Base-by-base conservation (phyloP, 2,888 invertebrate genomes). In the Nymphalis c-album region DNA sequence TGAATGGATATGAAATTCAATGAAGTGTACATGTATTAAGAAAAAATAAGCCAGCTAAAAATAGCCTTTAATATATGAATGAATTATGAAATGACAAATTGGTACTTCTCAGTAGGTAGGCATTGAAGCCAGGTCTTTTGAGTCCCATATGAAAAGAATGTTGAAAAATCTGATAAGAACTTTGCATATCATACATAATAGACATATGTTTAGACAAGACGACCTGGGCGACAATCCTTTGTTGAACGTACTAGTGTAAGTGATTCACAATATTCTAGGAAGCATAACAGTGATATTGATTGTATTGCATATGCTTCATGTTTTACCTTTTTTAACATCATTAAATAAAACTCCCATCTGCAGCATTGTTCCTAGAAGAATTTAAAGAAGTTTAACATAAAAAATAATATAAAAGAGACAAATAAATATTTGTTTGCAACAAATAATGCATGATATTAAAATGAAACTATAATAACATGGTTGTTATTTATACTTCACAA, bases 261-360 rank as follows among this genome's bases (percentile, higher is more conserved):
- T 57, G 13, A 13, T 57, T 40, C 10, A 57, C 18, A 40, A 57
- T 57, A 40, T 57, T 57, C 35, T 57, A 57, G 13, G 18, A 57
- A 57, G 40, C 18, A n/a, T 57, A 35, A 35, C 35, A 57, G 40
- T 31, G 26, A 7, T 6, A 53, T 18, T 13, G 35, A 40, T 51
- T 20, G 2, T 13, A 48, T 26, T 20, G 40, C 18, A 18, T 50
- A 7, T 20, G 50, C 40, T 40, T 40, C 40, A 0, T 7, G 26
- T 59, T 59, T 67, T 70, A 71, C 71, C 71, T 71, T 70, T 70
- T 20, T 68, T 67, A 65, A 70, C 71, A 71, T 71, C 62, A 65
- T 71, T 63, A 65, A 65, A 64, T 35, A 73, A 67, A 64, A 68
- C 70, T 64, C 71, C 71, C 67, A 68, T 63, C 70, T 68, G 68